Evolutionary conservation across 2,113 vertebrate species (phyloP), one percentile per base, ranked within the genome.

Genomic region (Columba janthina): DNA sequence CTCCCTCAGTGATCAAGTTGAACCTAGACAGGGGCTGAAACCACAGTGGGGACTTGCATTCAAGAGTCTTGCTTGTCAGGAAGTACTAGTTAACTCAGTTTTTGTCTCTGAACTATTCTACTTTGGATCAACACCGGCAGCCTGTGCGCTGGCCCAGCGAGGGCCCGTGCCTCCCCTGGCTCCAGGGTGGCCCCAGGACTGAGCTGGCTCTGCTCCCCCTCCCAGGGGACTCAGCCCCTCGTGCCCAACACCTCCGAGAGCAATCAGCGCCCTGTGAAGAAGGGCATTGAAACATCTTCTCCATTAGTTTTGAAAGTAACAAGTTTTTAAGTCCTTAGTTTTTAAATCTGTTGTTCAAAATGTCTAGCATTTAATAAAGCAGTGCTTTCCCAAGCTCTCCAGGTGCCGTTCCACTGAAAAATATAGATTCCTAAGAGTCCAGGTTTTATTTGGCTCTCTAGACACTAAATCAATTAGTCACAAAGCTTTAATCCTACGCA

Each of bases 131-230:
- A 13, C 4, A 5, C 9, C 0, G 1, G 15, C 57, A 22, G 14
- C 24, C 48, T 3, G 0, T 0, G 3, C 24, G 3, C 22, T 0
- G 50, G 38, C 21, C 19, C 31, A 44, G 24, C 0, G 1, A n/a
- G 65, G 3, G 42, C 42, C 50, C 12, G 7, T 0, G 6, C 18
- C 20, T 61, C 3, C 57, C 12, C 6, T 8, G 5, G 58, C 56
- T 14, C 40, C 19, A 7, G 1, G 34, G 29, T n/a, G 50, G 32
- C 44, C 40, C 32, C 2, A 12, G 13, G 44, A 5, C 18, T 46
- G 11, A 13, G 22, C 26, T 22, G 58, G 7, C 3, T 16, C 50
- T 54, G 22, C 62, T 64, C 61, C 66, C 48, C 22, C 22, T 50
- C 20, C 20, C 21, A 50, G 8, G 18, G 44, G 8, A 46, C 44